Evolutionary conservation across 2,113 vertebrate species (phyloP).

Genomic region (Pogonocichla stellata): DNA sequence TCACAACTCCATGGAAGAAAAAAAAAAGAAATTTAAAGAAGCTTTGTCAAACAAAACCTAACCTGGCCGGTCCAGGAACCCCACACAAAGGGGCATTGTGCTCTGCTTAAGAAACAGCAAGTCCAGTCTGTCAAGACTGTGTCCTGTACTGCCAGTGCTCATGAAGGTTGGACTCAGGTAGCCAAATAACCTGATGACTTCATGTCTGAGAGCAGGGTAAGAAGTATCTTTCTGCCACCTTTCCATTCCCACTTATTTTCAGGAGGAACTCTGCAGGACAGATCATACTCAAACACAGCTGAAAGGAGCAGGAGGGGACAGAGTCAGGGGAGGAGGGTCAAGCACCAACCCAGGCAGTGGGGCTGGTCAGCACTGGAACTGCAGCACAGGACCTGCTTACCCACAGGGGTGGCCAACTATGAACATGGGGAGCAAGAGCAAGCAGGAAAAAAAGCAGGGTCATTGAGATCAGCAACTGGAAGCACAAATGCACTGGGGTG

Average conservation of each 20-base stretch:
- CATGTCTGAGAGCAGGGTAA: conserved; percentile 7
- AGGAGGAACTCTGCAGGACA: not conserved
- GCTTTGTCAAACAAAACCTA: conserved; percentile 48
- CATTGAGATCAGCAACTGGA: not conserved
- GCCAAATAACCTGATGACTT: conserved; percentile 34
- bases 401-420: not conserved
- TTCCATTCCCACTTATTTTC: not conserved
- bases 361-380: not conserved
- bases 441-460: not conserved
- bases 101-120: not conserved
- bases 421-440: not conserved
- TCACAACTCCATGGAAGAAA: not conserved
- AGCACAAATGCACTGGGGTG: not conserved
- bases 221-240: not conserved
- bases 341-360: not conserved
- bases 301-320: not conserved
- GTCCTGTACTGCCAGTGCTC: not conserved
- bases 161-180: not conserved
- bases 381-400: not conserved
- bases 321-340: not conserved
- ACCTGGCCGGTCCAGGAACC: not conserved
- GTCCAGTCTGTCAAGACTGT: conserved; percentile 7
- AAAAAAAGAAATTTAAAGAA: conserved; percentile 20
- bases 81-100: not conserved
- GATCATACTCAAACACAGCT: not conserved